Evolutionary conservation across 2,888 invertebrate genomes (phyloP).

Genomic region (Leptopilina syphax): DNA sequence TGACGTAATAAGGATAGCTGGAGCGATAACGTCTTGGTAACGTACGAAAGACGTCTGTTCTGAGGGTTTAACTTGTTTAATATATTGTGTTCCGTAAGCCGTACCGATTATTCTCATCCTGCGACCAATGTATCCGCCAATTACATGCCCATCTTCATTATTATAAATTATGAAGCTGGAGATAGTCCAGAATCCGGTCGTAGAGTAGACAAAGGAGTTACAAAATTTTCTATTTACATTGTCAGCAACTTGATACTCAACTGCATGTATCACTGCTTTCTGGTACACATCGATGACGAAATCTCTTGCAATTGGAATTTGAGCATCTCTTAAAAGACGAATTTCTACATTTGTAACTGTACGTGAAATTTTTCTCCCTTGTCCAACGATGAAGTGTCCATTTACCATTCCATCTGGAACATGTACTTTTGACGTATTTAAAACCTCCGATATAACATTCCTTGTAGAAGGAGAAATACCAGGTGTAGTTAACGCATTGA

Average conservation of each 20-base stretch:
- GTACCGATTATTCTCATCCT: not conserved
- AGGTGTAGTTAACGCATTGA: not conserved
- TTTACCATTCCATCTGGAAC: not conserved
- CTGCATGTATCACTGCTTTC: not conserved
- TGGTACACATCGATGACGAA: not conserved
- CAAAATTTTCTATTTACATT: not conserved
- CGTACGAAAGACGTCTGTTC: constrained; percentile 10
- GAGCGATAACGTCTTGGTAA: constrained; percentile 35
- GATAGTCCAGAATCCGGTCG: not conserved
- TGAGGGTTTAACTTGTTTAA: not conserved
- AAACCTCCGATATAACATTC: not conserved
- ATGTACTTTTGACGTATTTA: not conserved
- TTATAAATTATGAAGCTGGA: not conserved
- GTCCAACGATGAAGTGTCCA: not conserved
- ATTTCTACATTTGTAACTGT: not conserved
- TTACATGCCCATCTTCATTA: not conserved
- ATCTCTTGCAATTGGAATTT: not conserved
- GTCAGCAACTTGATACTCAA: not conserved
- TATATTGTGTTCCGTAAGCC: not conserved
- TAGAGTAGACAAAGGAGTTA: not conserved
- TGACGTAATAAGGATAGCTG: constrained; percentile 17
- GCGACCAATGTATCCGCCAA: not conserved
- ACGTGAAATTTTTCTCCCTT: not conserved
- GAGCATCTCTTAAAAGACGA: not conserved
- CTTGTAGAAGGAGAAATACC: not conserved